phyloP scores from a whole-genome alignment of 2,797 vertebrate species.

The Manis pentadactyla region DNA sequence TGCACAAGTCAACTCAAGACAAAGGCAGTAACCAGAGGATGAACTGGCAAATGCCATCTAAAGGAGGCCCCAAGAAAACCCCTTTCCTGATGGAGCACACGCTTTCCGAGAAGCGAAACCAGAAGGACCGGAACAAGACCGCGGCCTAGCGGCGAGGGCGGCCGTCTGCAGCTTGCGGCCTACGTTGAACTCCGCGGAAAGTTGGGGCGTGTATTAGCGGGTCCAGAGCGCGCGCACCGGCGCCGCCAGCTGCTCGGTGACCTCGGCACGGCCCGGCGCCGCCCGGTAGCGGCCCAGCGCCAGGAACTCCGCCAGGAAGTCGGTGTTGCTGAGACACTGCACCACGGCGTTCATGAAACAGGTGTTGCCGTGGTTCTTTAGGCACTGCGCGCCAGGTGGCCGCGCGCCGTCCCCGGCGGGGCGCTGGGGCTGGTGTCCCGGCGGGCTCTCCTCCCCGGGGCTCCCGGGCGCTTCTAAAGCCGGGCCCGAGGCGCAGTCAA shows the following conservation, averaged over 20 bases:
- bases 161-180: constrained; percentile 54
- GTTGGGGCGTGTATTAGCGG: constrained; percentile 94
- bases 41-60: neutral
- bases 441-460: constrained; percentile 60
- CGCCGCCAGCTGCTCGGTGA: constrained; percentile 93
- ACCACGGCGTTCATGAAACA: constrained; percentile 99
- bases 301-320: constrained; percentile 95
- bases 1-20: neutral
- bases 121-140: neutral
- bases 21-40: neutral
- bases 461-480: constrained; percentile 45
- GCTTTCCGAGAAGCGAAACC: constrained; percentile 1
- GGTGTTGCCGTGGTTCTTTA: constrained; percentile 98
- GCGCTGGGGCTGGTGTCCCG: constrained; percentile 52
- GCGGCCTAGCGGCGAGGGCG: neutral
- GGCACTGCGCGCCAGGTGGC: constrained; percentile 92
- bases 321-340: constrained; percentile 97
- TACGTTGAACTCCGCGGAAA: constrained; percentile 97
- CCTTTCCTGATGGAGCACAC: neutral
- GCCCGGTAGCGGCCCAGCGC: constrained; percentile 90
- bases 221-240: constrained; percentile 95
- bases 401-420: constrained; percentile 85
- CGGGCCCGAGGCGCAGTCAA: constrained; percentile 49
- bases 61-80: neutral
- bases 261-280: constrained; percentile 88